Conservation (phyloP, 2,113 vertebrate genomes). For the Falcunculus frontatus region DNA sequence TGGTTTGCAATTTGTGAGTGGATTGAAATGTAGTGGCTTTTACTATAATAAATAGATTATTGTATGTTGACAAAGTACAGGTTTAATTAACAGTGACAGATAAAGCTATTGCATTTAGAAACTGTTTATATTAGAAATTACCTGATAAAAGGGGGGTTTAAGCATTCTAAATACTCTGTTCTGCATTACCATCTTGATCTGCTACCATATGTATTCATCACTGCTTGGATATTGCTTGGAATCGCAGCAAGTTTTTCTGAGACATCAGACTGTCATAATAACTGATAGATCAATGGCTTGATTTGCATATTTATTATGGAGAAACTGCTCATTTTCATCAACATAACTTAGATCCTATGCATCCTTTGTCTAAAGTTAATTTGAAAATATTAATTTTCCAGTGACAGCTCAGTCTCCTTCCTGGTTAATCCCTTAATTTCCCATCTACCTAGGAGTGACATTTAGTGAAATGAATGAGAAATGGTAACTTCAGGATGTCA, state of each 20-base stretch:
- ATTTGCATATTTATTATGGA: conserved; percentile 33
- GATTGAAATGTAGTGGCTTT: conserved; percentile 83
- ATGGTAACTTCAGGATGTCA: neutral
- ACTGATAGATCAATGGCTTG: conserved; percentile 24
- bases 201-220: conserved; percentile 40
- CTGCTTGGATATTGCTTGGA: neutral
- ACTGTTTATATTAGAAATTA: conserved; percentile 73
- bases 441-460: conserved; percentile 24
- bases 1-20: conserved; percentile 79
- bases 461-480: conserved; percentile 21
- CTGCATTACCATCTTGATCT: conserved; percentile 41
- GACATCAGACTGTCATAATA: conserved; percentile 17
- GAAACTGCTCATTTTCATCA: conserved; percentile 24
- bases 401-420: conserved; percentile 16
- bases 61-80: conserved; percentile 82
- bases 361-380: conserved; percentile 37
- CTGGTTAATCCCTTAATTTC: conserved; percentile 50
- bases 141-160: conserved; percentile 66
- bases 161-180: conserved; percentile 49
- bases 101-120: conserved; percentile 71
- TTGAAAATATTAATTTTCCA: conserved; percentile 49
- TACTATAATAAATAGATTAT: conserved; percentile 83
- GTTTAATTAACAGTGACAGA: conserved; percentile 87
- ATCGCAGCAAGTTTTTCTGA: conserved; percentile 29
- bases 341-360: conserved; percentile 20